phyloP scores from a whole-genome alignment of 2,113 vertebrate genomes.

The Ivindomyrus marchei region DNA sequence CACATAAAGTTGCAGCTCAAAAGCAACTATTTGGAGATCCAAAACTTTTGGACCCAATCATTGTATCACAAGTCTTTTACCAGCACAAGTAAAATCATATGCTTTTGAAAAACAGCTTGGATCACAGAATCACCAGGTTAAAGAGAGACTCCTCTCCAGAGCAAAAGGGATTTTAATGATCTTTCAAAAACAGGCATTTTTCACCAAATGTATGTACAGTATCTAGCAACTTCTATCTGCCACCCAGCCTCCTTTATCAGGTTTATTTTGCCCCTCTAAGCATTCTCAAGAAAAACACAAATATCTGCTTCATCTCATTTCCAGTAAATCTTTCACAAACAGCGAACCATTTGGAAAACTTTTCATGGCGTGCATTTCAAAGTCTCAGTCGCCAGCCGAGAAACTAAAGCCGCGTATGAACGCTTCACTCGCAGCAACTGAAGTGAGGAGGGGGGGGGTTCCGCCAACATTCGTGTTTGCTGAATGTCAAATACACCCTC shows the following conservation, averaged over 20 bases:
- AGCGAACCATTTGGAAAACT: neutral
- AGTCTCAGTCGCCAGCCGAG: neutral
- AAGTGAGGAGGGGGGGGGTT: neutral
- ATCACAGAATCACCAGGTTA: neutral
- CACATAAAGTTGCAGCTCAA: neutral
- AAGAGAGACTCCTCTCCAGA: conserved; percentile 2
- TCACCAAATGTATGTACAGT: neutral
- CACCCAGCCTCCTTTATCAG: neutral
- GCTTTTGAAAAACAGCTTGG: neutral
- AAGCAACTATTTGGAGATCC: neutral
- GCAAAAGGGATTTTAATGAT: conserved; percentile 43
- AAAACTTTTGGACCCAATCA: neutral
- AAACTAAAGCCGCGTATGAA: neutral
- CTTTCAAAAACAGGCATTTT: conserved; percentile 11
- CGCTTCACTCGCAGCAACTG: neutral
- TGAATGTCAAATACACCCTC: neutral
- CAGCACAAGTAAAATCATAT: neutral
- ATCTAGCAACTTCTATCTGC: neutral
- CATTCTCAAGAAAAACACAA: neutral
- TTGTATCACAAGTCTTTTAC: neutral
- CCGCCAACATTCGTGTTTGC: neutral
- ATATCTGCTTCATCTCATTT: neutral
- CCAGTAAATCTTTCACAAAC: neutral
- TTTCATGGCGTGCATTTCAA: neutral
- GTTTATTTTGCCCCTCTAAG: neutral